A percentile compares a stretch with the other conserved stretches of the same genome.
phyloP scores from a whole-genome alignment of 1,140 invertebrate species.

The Magallana angulata region DNA sequence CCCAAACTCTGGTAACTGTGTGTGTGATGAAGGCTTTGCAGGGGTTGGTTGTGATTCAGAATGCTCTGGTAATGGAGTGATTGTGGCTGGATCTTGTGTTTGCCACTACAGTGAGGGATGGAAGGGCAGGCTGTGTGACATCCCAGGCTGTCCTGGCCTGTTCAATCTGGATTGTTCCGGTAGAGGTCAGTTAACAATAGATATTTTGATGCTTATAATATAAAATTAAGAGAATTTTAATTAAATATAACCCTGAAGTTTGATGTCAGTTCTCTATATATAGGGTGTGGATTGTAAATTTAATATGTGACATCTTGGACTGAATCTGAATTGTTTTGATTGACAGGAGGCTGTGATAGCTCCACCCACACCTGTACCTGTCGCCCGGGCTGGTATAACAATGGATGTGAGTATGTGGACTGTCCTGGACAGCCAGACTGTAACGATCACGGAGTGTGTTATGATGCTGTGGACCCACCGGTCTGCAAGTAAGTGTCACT shows the following conservation, averaged over 20 bases:
- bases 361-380: conserved; percentile 67
- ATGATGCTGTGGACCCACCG: conserved; percentile 61
- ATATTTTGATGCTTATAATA: neutral
- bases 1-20: conserved; percentile 65
- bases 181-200: conserved; percentile 60
- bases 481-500: conserved; percentile 61
- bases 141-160: conserved; percentile 72
- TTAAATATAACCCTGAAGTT: too few relatives aligned
- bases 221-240: too few relatives aligned
- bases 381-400: conserved; percentile 67
- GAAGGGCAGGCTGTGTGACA: conserved; percentile 72
- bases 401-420: conserved; percentile 72
- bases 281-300: too few relatives aligned
- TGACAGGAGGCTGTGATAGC: conserved; percentile 71
- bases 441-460: conserved; percentile 64
- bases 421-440: conserved; percentile 72
- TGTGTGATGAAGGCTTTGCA: conserved; percentile 70
- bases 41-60: conserved; percentile 73
- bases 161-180: conserved; percentile 69
- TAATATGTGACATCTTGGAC: neutral
- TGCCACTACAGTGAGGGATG: conserved; percentile 71
- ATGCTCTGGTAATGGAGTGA: conserved; percentile 70
- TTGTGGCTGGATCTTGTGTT: conserved; percentile 61
- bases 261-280: too few relatives aligned
- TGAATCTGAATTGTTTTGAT: neutral